Conservation (phyloP, 2,797 vertebrate genomes). For the Salmo trutta region DNA sequence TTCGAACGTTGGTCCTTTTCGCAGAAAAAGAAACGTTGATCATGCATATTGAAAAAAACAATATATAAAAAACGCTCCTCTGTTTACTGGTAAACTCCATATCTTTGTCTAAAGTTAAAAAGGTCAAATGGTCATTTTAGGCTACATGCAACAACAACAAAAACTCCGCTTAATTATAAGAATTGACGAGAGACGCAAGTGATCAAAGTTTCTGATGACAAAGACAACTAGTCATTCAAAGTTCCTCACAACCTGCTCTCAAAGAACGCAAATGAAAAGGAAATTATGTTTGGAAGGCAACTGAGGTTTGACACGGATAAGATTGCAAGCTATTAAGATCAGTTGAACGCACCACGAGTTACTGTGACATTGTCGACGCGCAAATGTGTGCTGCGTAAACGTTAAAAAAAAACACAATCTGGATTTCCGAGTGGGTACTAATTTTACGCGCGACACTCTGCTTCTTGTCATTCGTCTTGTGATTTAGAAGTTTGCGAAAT, state of each 20-base stretch:
- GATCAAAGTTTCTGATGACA: slow-evolving; percentile 25
- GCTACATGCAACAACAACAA: not conserved
- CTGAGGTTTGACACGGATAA: slow-evolving; percentile 65
- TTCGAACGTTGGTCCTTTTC: slow-evolving; percentile 65
- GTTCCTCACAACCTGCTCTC: slow-evolving; percentile 22
- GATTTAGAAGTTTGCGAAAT: slow-evolving; percentile 23
- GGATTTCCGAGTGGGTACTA: slow-evolving; percentile 13
- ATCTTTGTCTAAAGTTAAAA: slow-evolving; percentile 46
- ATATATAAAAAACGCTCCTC: slow-evolving; percentile 56
- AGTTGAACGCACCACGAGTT: slow-evolving; percentile 50
- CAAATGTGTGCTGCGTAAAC: slow-evolving; percentile 37
- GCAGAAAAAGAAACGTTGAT: slow-evolving; percentile 58
- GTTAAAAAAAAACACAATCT: not conserved
- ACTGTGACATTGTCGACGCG: slow-evolving; percentile 2
- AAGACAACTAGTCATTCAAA: slow-evolving; percentile 9
- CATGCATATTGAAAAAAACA: slow-evolving; percentile 60
- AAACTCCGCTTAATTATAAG: slow-evolving; percentile 13
- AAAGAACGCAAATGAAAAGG: not conserved
- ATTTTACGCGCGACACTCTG: slow-evolving; percentile 42
- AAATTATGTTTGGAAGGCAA: slow-evolving; percentile 37
- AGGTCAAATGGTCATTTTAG: slow-evolving; percentile 62
- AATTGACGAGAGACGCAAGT: not conserved
- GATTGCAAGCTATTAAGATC: slow-evolving; percentile 74
- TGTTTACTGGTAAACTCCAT: slow-evolving; percentile 74
- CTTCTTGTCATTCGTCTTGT: slow-evolving; percentile 7